These are phyloP conservation scores for Bos javanicus DNA, from an alignment of 2,113 vertebrate genomes.

Conservation along the genomic window DNA sequence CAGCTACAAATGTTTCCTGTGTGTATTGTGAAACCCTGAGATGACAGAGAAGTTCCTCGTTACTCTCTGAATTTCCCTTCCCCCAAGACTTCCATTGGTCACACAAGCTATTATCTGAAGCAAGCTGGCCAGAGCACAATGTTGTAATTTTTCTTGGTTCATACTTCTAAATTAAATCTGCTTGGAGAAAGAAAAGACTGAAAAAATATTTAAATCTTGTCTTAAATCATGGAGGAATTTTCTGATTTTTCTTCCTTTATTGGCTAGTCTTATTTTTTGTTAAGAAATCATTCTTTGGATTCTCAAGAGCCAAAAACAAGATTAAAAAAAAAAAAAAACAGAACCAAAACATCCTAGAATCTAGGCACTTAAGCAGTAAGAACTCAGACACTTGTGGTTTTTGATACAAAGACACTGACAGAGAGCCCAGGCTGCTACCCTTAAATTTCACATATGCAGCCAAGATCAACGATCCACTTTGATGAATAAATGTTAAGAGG, in stretches of 20 bases:
- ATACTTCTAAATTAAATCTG: conserved; percentile 31
- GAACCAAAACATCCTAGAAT: conserved; percentile 47
- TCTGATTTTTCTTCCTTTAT: conserved; percentile 10
- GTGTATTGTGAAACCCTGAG: conserved; percentile 67
- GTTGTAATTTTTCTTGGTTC: conserved; percentile 33
- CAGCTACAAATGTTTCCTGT: conserved; percentile 78
- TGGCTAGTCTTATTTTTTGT: neutral
- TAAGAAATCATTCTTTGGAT: conserved; percentile 40
- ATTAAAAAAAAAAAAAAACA: neutral
- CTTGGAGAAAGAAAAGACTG: neutral
- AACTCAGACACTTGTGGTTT: conserved; percentile 52
- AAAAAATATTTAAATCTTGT: neutral
- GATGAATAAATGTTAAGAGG: conserved; percentile 16
- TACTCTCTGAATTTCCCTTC: conserved; percentile 14
- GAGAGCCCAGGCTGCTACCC: neutral
- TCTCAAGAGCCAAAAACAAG: neutral
- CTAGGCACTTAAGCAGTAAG: neutral
- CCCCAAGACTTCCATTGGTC: neutral
- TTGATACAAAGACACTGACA: conserved; percentile 49
- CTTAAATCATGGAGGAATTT: neutral
- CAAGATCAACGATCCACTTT: neutral
- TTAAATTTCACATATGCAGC: neutral
- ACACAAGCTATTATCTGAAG: neutral
- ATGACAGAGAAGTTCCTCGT: conserved; percentile 72
- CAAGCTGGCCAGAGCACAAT: conserved; percentile 11